Evolutionary conservation across 2,888 invertebrate genomes (phyloP), one percentile per base, ranked within the genome.

Genomic region (Mechanitis mazaeus): DNA sequence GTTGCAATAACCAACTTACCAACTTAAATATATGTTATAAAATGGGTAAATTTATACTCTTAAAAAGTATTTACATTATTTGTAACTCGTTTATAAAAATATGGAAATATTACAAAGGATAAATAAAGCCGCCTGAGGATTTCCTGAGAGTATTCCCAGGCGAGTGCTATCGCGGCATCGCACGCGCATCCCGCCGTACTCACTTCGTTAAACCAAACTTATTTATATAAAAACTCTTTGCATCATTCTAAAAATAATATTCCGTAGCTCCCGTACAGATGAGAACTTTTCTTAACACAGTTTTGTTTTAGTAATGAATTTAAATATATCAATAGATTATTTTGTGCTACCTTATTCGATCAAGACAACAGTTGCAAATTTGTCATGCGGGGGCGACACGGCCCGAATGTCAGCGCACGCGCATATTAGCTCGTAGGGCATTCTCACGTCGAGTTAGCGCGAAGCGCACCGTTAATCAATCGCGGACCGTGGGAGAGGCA

Each of bases 381-480:
- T 70, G 76, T 82, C 80, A 81, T 81, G 81, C 73, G 73, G 73
- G 60, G 69, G 68, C 75, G 80, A 78, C 79, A 70, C 74, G 79
- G 71, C 64, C 74, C 78, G 78, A 77, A 79, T 78, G 79, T 74
- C 63, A 50, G 50, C 50, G 50, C 31, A 55, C 70, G 68, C 72
- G 72, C 78, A 75, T 77, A 76, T 77, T 75, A 76, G 71, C 76
- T 71, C 74, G 72, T 71, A 67, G 71, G 68, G 69, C 72, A 72
- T 79, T 81, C 79, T 77, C 83, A 80, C 81, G 81, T 80, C 72
- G 72, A 71, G 73, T 71, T 77, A 72, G 77, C 75, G 77, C 74
- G 77, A 76, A 78, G 71, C 74, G 74, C 78, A 79, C 81, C 82
- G 81, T 80, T 83, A 83, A 84, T 82, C 83, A 83, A 83, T 82